phyloP scores from a whole-genome alignment of 2,113 vertebrate species.

The Rhinoderma darwinii region DNA sequence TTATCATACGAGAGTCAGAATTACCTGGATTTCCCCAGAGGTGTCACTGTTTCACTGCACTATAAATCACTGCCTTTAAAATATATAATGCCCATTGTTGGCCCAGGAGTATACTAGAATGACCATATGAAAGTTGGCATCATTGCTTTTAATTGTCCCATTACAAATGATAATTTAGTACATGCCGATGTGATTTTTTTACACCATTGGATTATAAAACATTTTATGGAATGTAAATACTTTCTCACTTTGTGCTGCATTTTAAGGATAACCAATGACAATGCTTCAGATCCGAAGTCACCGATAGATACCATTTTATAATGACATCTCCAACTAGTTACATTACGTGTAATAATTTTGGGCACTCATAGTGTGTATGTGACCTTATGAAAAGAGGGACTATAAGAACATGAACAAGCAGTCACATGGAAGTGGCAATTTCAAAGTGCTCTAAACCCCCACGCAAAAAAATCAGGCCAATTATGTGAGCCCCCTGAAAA shows the following conservation, averaged over 20 bases:
- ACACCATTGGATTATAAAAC: neutral
- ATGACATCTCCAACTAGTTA: neutral
- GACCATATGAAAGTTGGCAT: slow-evolving; percentile 15
- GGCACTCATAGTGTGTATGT: too few relatives aligned
- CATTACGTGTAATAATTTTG: too few relatives aligned
- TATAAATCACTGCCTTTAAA: slow-evolving; percentile 16
- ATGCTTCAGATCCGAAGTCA: neutral
- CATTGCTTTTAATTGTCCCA: neutral
- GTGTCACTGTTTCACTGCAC: slow-evolving; percentile 12
- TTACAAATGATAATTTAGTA: slow-evolving; percentile 23
- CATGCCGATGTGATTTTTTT: neutral
- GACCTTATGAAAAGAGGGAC: too few relatives aligned
- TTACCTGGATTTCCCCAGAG: slow-evolving; percentile 1
- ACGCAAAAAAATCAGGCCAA: too few relatives aligned
- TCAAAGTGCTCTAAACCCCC: too few relatives aligned
- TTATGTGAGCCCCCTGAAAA: too few relatives aligned
- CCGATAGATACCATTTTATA: neutral
- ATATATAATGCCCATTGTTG: neutral
- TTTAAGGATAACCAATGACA: neutral
- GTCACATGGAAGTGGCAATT: too few relatives aligned
- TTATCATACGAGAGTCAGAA: slow-evolving; percentile 9
- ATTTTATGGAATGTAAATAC: neutral
- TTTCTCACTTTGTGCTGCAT: neutral
- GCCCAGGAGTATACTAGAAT: neutral
- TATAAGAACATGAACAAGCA: too few relatives aligned